Percentiles rank a stretch among this genome's conserved stretches.
These are phyloP conservation scores for Hyaena hyaena DNA, from an alignment of 2,113 vertebrate species.

Conservation along the genomic window DNA sequence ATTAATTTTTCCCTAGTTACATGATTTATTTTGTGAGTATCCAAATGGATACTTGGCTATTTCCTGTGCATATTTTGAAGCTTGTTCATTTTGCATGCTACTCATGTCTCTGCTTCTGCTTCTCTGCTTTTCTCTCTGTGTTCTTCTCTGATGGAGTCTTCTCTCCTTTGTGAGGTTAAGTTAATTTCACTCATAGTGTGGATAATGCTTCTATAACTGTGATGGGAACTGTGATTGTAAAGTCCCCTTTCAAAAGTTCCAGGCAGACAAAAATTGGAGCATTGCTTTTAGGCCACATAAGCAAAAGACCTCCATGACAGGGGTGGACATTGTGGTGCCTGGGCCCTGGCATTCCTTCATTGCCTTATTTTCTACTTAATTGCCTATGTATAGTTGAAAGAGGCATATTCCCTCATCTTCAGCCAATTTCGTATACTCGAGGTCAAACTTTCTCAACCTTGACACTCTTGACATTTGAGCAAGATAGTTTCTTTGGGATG, in stretches of 20 bases:
- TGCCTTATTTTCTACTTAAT: background rate
- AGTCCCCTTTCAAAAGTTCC: background rate
- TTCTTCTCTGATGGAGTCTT: background rate
- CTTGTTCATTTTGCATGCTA: background rate
- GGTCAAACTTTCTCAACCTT: constrained; percentile 23
- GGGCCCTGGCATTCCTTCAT: background rate
- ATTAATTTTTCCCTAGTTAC: background rate
- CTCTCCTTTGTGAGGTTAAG: background rate
- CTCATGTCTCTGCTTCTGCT: background rate
- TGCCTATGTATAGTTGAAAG: background rate
- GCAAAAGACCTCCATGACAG: background rate
- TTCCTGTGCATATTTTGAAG: constrained; percentile 5
- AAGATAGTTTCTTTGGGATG: background rate
- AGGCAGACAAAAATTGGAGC: background rate
- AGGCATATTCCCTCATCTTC: background rate
- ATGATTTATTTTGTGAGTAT: constrained; percentile 6
- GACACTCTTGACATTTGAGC: background rate
- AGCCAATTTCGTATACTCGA: background rate
- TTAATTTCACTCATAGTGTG: background rate
- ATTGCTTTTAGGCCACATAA: background rate
- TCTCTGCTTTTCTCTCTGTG: background rate
- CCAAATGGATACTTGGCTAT: background rate
- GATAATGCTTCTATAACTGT: constrained; percentile 29
- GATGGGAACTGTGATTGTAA: background rate
- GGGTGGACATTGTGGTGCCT: background rate